These are phyloP conservation scores for Crocallis elinguaria DNA, from an alignment of 2,888 invertebrate species.

Conservation along the genomic window DNA sequence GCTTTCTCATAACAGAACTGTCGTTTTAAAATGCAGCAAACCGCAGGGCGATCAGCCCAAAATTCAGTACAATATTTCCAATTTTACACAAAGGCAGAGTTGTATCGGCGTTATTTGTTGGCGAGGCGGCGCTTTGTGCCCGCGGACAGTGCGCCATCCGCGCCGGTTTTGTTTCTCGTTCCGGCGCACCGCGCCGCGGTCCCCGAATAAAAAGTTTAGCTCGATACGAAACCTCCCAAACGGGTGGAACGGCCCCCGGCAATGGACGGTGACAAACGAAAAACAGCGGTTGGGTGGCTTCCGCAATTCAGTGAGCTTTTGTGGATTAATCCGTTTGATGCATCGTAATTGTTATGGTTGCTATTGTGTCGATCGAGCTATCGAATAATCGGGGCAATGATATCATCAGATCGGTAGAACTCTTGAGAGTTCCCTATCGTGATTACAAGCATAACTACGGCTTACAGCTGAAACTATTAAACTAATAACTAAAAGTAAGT, in stretches of 20 bases:
- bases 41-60: too few relatives aligned
- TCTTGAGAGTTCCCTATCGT: too few relatives aligned
- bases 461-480: too few relatives aligned
- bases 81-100: constrained; percentile 27
- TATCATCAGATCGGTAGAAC: too few relatives aligned
- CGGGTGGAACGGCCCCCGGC: constrained; percentile 33
- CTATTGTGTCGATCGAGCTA: background rate
- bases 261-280: constrained; percentile 35
- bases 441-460: too few relatives aligned
- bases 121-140: constrained; percentile 32
- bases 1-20: too few relatives aligned
- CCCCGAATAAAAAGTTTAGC: constrained; percentile 31
- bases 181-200: constrained; percentile 21
- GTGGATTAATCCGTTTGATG: background rate
- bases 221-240: constrained; percentile 36
- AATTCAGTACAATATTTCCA: constrained; percentile 22
- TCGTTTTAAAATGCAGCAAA: too few relatives aligned
- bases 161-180: constrained; percentile 38
- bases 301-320: constrained; percentile 8
- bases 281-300: constrained; percentile 24
- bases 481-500: too few relatives aligned
- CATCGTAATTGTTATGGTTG: background rate
- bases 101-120: constrained; percentile 37
- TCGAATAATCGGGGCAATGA: too few relatives aligned
- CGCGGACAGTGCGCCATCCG: constrained; percentile 30